Evolutionary conservation across 2,888 invertebrate genomes (phyloP).

Genomic region (Napeogenes sylphis): DNA sequence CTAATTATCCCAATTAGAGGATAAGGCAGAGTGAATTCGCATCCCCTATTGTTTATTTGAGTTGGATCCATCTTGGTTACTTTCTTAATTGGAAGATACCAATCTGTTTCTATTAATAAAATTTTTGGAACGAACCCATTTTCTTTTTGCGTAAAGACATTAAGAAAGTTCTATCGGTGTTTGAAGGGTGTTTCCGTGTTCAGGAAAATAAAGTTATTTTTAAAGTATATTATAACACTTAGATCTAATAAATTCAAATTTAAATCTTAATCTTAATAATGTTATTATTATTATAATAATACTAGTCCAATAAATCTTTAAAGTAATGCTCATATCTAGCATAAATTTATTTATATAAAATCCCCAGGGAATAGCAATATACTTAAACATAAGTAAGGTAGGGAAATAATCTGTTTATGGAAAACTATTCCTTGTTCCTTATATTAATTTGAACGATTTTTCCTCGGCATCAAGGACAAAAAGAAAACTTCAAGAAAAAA

Average conservation of each 20-base stretch:
- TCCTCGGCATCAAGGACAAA: background rate
- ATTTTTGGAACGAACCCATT: conserved; percentile 22
- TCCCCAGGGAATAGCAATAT: too few relatives aligned
- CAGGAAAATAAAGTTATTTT: too few relatives aligned
- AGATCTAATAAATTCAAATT: too few relatives aligned
- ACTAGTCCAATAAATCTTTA: too few relatives aligned
- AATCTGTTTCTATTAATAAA: conserved; percentile 20
- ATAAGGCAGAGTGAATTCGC: conserved; percentile 28
- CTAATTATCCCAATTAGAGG: conserved; percentile 33
- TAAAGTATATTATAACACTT: too few relatives aligned
- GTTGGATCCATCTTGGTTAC: conserved; percentile 25
- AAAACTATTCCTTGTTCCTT: background rate
- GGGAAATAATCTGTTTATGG: background rate
- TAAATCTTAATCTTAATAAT: too few relatives aligned
- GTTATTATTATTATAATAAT: too few relatives aligned
- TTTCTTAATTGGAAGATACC: conserved; percentile 27
- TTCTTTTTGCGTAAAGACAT: conserved; percentile 9
- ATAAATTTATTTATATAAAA: too few relatives aligned
- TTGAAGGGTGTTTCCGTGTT: too few relatives aligned
- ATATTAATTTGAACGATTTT: background rate
- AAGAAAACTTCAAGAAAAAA: conserved; percentile 20
- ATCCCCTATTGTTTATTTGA: conserved; percentile 31
- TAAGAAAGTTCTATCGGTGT: background rate
- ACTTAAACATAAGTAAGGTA: too few relatives aligned
- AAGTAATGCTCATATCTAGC: too few relatives aligned